Evolutionary conservation across 1,140 invertebrate species (phyloP), one percentile per base, ranked within the genome.

Genomic region (Euschistus heros): DNA sequence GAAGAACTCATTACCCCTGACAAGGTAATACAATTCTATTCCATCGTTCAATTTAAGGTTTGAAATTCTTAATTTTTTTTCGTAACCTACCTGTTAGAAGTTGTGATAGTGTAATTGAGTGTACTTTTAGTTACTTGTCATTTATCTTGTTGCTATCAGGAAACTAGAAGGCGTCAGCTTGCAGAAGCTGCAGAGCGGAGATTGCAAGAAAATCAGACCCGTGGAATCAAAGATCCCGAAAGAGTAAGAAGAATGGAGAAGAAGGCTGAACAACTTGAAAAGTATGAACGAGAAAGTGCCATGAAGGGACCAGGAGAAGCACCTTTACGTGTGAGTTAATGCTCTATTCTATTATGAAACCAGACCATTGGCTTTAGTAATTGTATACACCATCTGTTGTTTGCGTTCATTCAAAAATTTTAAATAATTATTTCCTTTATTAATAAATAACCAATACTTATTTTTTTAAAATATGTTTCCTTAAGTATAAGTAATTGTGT

Each of bases 171-270:
- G 46, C 73, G 77, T n/a, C 79, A 82, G 70, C 76, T 79, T 67
- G 77, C 79, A 4, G 81, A 82, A 68, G 82, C 82, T 8, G 82
- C 82, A 2, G 82, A 83, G 69, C 76, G 75, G 27, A 73, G 82
- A 22, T 72, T 76, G 1, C 72, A 74, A 46, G 77, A 81, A 66
- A 75, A 78, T 66, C 80, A 80, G n/a, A 70, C 71, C 2, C 74
- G 81, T n/a, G 82, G 82, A 0, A 75, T 84, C 1, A 81, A 81
- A 72, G 79, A 84, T 72, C 77, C 79, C 0, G 78, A 80, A 64
- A 75, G 72, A 30, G 72, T 83, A 4, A 76, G 75, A 66, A 71
- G 77, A 30, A 76, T 79, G 73, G 78, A 82, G 72, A 74, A 79
- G 64, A 72, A 74, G 14, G 70, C 74, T 60, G 77, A 80, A 46